Evolutionary conservation across 2,888 invertebrate genomes (phyloP).

Genomic region (Aporophyla nigra): DNA sequence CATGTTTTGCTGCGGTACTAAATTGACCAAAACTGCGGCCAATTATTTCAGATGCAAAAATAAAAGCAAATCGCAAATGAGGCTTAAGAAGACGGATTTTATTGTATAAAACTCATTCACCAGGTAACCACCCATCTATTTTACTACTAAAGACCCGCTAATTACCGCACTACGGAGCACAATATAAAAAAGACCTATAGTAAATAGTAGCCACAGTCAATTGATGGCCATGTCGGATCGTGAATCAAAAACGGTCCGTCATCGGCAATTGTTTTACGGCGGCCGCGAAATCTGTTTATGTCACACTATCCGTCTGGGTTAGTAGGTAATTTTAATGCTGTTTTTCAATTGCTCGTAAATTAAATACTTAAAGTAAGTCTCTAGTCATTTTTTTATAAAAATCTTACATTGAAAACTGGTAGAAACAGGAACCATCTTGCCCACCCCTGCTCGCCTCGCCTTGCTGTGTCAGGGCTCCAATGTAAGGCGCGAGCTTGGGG

Average conservation of each 20-base stretch:
- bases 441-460: not conserved
- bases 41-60: no score
- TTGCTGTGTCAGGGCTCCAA: not conserved
- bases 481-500: no score
- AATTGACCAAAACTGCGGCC: no score
- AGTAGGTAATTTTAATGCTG: not conserved
- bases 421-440: not conserved
- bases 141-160: not conserved
- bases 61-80: no score
- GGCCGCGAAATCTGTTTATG: slow-evolving; percentile 67
- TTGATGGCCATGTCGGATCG: slow-evolving; percentile 66
- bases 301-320: slow-evolving; percentile 45
- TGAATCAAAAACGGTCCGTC: slow-evolving; percentile 69
- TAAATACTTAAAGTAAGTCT: no score
- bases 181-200: slow-evolving; percentile 46
- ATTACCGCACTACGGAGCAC: slow-evolving; percentile 13
- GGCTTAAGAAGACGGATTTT: no score
- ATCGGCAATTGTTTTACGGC: slow-evolving; percentile 63
- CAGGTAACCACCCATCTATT: not conserved
- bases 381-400: no score
- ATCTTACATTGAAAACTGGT: not conserved
- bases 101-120: not conserved
- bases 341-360: not conserved
- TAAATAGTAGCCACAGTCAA: slow-evolving; percentile 47
- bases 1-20: no score